Evolutionary conservation across 2,888 invertebrate species (phyloP).

Genomic region (Gonocerus acuteangulatus): DNA sequence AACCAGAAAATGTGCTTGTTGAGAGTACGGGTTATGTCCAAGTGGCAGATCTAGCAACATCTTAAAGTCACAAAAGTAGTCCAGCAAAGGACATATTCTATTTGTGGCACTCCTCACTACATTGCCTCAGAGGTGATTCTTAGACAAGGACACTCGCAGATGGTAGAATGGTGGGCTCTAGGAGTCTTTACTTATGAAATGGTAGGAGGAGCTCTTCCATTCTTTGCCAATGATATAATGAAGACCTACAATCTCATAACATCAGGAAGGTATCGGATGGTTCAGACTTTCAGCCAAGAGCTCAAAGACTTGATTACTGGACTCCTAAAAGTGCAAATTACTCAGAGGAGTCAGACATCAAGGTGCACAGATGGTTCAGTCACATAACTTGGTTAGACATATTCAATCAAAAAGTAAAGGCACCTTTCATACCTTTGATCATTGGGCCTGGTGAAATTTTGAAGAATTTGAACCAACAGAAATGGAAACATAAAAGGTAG

Average conservation of each 20-base stretch:
- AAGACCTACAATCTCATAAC: not conserved
- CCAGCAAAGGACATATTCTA: not conserved
- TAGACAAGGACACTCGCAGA: not conserved
- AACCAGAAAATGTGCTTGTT: not conserved
- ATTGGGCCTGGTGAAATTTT: not conserved
- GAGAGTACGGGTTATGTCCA: not conserved
- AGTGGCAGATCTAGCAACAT: not conserved
- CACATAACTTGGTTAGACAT: not conserved
- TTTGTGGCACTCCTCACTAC: not conserved
- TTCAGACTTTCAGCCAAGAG: not conserved
- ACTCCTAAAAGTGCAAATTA: not conserved
- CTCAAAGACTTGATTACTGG: not conserved
- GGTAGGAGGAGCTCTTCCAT: not conserved
- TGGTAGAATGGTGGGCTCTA: not conserved
- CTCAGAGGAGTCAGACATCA: not conserved
- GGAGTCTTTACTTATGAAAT: not conserved
- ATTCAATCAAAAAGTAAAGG: not conserved
- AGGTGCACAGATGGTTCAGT: not conserved
- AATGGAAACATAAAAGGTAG: too few relatives aligned
- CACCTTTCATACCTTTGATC: not conserved
- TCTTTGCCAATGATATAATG: not conserved
- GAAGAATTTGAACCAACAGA: too few relatives aligned
- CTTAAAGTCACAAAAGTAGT: not conserved
- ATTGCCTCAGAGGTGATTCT: not conserved
- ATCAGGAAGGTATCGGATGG: not conserved